Base-by-base conservation (phyloP, 2,888 invertebrate species). In the Dolichomitus sp. region DNA sequence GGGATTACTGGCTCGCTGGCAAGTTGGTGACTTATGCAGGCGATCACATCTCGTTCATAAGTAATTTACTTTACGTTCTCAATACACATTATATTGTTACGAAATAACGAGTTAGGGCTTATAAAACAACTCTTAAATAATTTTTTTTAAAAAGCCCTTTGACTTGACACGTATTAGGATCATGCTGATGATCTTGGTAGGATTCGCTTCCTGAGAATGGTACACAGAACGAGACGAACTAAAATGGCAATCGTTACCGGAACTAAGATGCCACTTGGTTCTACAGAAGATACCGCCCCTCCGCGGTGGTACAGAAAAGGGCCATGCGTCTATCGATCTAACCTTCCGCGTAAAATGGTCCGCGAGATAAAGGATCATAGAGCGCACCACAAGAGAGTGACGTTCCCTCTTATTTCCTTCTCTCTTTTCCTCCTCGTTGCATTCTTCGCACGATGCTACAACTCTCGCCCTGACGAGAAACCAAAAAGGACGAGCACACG, bases 301-400 rank as follows among this genome's bases (percentile, higher is more conserved):
- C 40, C n/a, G 40, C 11, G 27, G 11, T 33, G 12, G 52, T 7
- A 65, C 42, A 17, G 37, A 42, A 54, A 52, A 12, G 65, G 23
- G 42, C 14, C 52, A 66, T 59, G 66, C 66, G 76, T 76, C 81
- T 70, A 72, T 81, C 65, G 52, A 72, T 63, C 59, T 66, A 70
- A 68, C 72, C 57, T 48, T 66, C 72, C 59, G 81, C 48, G 81
- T 72, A 76, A 81, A 81, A 81, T 81, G 76, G 72, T 66, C 76
- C 81, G 52, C 72, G 66, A 72, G 81, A 72, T 81, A 76, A 81
- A 81, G 76, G 70, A 76, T 70, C 80, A 63, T 12, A 12, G 61
- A 75, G 63, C 75, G 65, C 54, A 54, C 54, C 40, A 33, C 42
- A 65, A 30, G 48, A 61, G 40, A 45, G 72, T 81, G 76, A 81